Evolutionary conservation across 2,797 vertebrate genomes (phyloP), one percentile per base, ranked within the genome.

Genomic region (Sebastes iracundus): DNA sequence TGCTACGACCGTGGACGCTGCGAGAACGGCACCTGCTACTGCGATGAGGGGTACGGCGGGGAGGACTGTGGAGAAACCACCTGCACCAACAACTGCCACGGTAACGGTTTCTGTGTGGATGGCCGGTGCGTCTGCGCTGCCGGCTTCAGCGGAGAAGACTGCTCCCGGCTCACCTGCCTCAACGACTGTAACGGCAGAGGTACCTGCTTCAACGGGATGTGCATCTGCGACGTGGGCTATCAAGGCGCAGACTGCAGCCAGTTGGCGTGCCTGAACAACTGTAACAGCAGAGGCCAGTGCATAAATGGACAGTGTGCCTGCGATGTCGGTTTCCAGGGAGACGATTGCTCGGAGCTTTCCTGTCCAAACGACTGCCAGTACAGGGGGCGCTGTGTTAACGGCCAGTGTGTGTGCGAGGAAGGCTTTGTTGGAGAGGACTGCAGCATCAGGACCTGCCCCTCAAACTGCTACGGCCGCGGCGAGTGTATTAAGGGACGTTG

Each of bases 1-100:
- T 99, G 98, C 90, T 96, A 95, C 0, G 97, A 97, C 92, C 97
- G 95, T 0, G 98, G 98, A 3, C 97, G 94, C 74, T 99, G 98
- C 0, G 2, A 94, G 76, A 98, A 99, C 0, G 98, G 98, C 25
- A 97, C 97, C 63, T 99, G 98, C 93, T 90, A 88, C 86, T 99
- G 98, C 0, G 96, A 98, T 0, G 91, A 95, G 18, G 98, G 98
- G 0, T 99, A 95, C 91, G 56, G 95, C 0, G 98, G 98, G 0
- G 95, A 97, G 13, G 97, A 98, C 95, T 99, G 98, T 0, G 94
- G 96, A 0, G 79, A 92, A 0, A 81, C 87, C 20, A 85, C 92
- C 61, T 99, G 98, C 75, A 95, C 96, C 0, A 93, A 89, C 22
- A 80, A 96, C 92, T 99, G 98, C 93, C 93, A 89, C 0, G 86